Percentiles rank a stretch among this genome's conserved stretches.
Evolutionary conservation across 92 coral and sea anemone species (phyloP).

Genomic region (Metridium senile): DNA sequence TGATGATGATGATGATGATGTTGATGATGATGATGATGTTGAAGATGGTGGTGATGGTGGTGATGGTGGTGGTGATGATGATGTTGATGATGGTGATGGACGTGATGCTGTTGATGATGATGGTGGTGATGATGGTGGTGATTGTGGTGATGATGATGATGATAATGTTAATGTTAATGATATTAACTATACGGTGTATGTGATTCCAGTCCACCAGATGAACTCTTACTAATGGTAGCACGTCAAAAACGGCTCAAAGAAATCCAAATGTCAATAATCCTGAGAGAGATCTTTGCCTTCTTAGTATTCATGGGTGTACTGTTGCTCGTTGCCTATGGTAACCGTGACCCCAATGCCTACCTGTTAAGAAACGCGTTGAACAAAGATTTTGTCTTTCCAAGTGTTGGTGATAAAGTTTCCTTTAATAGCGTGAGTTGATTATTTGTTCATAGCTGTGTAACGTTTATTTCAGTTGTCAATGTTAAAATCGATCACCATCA

Average conservation of each 20-base stretch:
- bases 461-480: neutral
- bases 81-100: too few relatives aligned
- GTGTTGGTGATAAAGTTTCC: conserved; percentile 45
- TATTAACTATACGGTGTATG: neutral
- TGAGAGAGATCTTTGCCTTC: conserved; percentile 78
- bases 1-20: too few relatives aligned
- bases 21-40: too few relatives aligned
- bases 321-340: conserved; percentile 80
- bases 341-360: conserved; percentile 80
- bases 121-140: too few relatives aligned
- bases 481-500: too few relatives aligned
- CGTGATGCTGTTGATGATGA: too few relatives aligned
- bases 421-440: conserved; percentile 60
- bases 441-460: neutral
- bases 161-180: neutral
- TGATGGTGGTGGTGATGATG: too few relatives aligned
- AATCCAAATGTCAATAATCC: conserved; percentile 68
- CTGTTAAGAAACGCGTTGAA: conserved; percentile 69
- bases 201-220: conserved; percentile 84
- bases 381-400: conserved; percentile 61
- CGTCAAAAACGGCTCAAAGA: conserved; percentile 81
- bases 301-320: conserved; percentile 72
- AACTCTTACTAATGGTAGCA: conserved; percentile 58
- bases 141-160: neutral
- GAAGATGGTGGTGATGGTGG: too few relatives aligned